phyloP scores from a whole-genome alignment of 1,140 invertebrate species.

The Uloborus diversus region DNA sequence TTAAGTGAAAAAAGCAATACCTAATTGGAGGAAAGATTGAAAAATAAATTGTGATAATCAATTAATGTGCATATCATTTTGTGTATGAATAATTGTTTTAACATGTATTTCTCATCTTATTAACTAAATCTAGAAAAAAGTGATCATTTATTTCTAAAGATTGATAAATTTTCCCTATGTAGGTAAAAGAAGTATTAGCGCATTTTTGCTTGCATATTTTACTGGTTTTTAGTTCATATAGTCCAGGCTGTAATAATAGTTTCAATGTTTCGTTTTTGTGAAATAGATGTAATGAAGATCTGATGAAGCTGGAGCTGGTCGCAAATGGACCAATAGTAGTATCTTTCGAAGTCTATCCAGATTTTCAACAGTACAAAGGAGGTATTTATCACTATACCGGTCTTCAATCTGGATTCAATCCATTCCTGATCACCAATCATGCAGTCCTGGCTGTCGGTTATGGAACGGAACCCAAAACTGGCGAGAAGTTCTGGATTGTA shows the following conservation, averaged over 20 bases:
- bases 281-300: slow-evolving; percentile 69
- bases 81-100: too few relatives aligned
- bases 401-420: slow-evolving; percentile 64
- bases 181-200: neutral
- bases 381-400: slow-evolving; percentile 65
- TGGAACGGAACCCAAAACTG: slow-evolving; percentile 59
- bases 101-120: too few relatives aligned
- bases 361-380: slow-evolving; percentile 66
- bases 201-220: slow-evolving; percentile 24
- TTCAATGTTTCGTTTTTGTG: too few relatives aligned
- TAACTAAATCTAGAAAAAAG: too few relatives aligned
- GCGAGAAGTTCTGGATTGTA: slow-evolving; percentile 66
- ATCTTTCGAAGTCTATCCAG: slow-evolving; percentile 65
- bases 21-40: too few relatives aligned
- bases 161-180: too few relatives aligned
- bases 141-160: too few relatives aligned
- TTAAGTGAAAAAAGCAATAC: too few relatives aligned
- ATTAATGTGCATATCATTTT: too few relatives aligned
- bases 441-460: slow-evolving; percentile 64
- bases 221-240: too few relatives aligned
- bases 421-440: slow-evolving; percentile 64
- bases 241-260: too few relatives aligned
- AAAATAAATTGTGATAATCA: too few relatives aligned
- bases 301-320: slow-evolving; percentile 67
- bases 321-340: slow-evolving; percentile 67